These are phyloP conservation scores for Hystrix brachyura DNA, from an alignment of 2,113 vertebrate genomes.

Conservation along the genomic window DNA sequence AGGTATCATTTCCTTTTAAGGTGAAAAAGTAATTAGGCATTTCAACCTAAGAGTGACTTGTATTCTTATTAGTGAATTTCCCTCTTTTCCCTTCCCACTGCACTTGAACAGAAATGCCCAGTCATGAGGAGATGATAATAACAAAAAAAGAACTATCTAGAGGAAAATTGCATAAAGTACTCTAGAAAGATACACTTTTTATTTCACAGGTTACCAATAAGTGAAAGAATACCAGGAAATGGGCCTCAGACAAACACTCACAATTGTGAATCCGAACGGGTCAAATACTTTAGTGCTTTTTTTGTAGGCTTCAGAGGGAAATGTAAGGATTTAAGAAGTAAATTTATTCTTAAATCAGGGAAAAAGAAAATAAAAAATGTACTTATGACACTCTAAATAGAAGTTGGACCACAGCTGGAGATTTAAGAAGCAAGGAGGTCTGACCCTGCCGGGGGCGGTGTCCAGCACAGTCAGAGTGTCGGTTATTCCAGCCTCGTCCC, in stretches of 20 bases:
- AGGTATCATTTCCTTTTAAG: slow-evolving; percentile 74
- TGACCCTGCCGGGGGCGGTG: too few relatives aligned
- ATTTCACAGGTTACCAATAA: not conserved
- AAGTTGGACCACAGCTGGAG: not conserved
- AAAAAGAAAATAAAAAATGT: not conserved
- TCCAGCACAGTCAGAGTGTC: too few relatives aligned
- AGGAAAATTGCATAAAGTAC: slow-evolving; percentile 5
- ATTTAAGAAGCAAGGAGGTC: not conserved
- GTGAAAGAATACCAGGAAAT: slow-evolving; percentile 21
- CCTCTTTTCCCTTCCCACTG: not conserved
- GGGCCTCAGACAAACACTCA: not conserved
- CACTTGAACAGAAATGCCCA: slow-evolving; percentile 20
- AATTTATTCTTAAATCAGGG: not conserved
- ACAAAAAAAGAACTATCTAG: not conserved
- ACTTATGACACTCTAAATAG: not conserved
- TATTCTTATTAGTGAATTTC: slow-evolving; percentile 43
- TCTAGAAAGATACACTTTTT: slow-evolving; percentile 22
- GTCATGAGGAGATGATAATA: not conserved
- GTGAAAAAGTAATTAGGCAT: slow-evolving; percentile 76
- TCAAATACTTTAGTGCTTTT: not conserved
- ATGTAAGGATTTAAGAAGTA: not conserved
- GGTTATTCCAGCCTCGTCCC: too few relatives aligned
- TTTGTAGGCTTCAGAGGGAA: not conserved
- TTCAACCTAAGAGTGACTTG: slow-evolving; percentile 51
- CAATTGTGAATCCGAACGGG: not conserved